phyloP scores from a whole-genome alignment of 2,797 vertebrate species.

The Sparidentex hasta region DNA sequence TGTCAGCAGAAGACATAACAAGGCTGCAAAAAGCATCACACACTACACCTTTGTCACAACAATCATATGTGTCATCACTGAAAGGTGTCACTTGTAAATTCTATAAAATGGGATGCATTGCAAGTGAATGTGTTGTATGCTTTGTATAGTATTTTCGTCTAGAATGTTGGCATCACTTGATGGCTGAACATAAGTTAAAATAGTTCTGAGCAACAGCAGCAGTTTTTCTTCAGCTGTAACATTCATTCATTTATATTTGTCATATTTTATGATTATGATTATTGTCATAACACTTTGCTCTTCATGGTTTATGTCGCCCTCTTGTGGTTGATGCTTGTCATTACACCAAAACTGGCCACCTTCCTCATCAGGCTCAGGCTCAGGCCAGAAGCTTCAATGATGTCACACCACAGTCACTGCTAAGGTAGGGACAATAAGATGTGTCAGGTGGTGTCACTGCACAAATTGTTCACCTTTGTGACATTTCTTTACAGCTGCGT shows the following conservation, averaged over 20 bases:
- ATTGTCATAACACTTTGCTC: too few species aligned
- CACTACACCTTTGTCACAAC: too few species aligned
- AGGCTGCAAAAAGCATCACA: too few species aligned
- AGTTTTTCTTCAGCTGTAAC: background rate
- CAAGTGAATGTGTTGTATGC: too few species aligned
- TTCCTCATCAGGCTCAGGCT: conserved; percentile 29
- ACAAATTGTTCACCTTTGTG: background rate
- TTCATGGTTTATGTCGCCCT: conserved; percentile 21
- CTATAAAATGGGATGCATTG: too few species aligned
- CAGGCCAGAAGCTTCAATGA: conserved; percentile 44
- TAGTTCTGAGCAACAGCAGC: background rate
- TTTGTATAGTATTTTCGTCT: background rate
- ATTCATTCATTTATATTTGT: background rate
- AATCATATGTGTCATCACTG: too few species aligned
- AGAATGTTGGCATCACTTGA: background rate
- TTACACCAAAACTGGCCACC: background rate
- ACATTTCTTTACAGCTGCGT: background rate
- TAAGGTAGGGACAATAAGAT: conserved; percentile 59
- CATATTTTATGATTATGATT: too few species aligned
- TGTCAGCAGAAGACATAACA: too few species aligned
- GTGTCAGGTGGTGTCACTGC: background rate
- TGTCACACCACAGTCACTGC: conserved; percentile 31
- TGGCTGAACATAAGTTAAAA: background rate
- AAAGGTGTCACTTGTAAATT: too few species aligned
- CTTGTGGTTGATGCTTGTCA: conserved; percentile 35